A percentile compares a stretch with the other conserved stretches of the same genome.
phyloP scores from a whole-genome alignment of 2,888 invertebrate species.

The Eristalis intricaria region DNA sequence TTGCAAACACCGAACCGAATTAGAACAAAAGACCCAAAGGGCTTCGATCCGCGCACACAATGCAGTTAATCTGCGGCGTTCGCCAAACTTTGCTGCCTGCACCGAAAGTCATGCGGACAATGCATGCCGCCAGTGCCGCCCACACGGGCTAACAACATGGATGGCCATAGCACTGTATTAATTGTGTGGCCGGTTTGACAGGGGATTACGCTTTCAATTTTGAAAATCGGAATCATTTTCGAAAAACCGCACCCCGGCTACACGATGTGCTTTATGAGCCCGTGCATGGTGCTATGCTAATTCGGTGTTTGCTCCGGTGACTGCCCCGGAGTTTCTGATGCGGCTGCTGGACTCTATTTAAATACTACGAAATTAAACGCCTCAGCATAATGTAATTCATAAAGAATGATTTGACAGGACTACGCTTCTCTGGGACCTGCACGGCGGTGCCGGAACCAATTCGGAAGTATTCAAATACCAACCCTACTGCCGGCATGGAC shows the following conservation, averaged over 20 bases:
- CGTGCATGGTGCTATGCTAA: slow-evolving; percentile 25
- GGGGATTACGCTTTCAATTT: slow-evolving; percentile 67
- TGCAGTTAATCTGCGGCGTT: slow-evolving; percentile 15
- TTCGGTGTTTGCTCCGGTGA: slow-evolving; percentile 24
- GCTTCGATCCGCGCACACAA: background rate
- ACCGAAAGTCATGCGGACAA: background rate
- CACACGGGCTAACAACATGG: background rate
- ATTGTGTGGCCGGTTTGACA: slow-evolving; percentile 55
- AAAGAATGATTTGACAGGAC: slow-evolving; percentile 32
- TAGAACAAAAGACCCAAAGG: slow-evolving; percentile 23
- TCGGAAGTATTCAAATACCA: slow-evolving; percentile 34
- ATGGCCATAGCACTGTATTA: slow-evolving; percentile 54
- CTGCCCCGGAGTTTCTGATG: slow-evolving; percentile 16
- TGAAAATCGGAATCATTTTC: slow-evolving; percentile 63
- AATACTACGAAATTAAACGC: slow-evolving; percentile 8
- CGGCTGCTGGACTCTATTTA: slow-evolving; percentile 27
- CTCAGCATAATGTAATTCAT: slow-evolving; percentile 47
- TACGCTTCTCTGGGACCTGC: background rate
- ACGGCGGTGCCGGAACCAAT: background rate
- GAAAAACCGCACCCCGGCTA: slow-evolving; percentile 49
- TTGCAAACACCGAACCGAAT: slow-evolving; percentile 27
- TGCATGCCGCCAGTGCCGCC: background rate
- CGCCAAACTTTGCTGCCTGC: background rate
- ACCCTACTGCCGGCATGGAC: background rate
- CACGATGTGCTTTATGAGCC: slow-evolving; percentile 23